Conservation (phyloP, 2,888 invertebrate species). For the Melolontha melolontha region DNA sequence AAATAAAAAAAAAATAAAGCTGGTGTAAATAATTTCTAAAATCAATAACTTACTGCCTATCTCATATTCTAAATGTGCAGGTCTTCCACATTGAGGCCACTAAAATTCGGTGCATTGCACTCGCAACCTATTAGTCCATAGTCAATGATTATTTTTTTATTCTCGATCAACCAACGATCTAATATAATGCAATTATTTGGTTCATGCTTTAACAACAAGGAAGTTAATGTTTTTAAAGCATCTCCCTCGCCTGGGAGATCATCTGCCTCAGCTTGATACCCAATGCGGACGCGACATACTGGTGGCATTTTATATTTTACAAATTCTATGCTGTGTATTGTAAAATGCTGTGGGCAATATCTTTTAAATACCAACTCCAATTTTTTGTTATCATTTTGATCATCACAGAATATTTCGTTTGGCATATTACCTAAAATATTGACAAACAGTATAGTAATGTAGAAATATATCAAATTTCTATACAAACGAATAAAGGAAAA, state of each 20-base stretch:
- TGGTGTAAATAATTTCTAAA: slow-evolving; percentile 8
- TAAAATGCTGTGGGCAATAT: slow-evolving; percentile 21
- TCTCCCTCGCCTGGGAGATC: slow-evolving; percentile 17
- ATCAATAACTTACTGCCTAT: slow-evolving; percentile 6
- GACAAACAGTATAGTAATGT: slow-evolving; percentile 18
- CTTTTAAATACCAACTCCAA: slow-evolving; percentile 11
- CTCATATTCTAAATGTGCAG: not conserved
- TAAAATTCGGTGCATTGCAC: slow-evolving; percentile 3
- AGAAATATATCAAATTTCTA: slow-evolving; percentile 19
- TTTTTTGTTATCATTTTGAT: slow-evolving; percentile 8
- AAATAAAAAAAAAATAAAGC: slow-evolving; percentile 7
- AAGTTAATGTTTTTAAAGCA: slow-evolving; percentile 13
- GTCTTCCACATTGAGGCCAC: slow-evolving; percentile 13
- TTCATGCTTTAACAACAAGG: slow-evolving; percentile 3
- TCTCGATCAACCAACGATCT: slow-evolving; percentile 8
- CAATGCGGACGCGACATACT: slow-evolving; percentile 23
- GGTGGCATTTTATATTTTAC: slow-evolving; percentile 11
- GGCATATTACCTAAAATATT: slow-evolving; percentile 19
- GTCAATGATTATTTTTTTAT: not conserved
- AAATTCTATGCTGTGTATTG: slow-evolving; percentile 19
- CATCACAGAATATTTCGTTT: slow-evolving; percentile 4
- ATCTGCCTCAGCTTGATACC: slow-evolving; percentile 2
- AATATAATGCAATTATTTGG: slow-evolving; percentile 13
- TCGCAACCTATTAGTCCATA: slow-evolving; percentile 10
- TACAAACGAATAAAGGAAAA: slow-evolving; percentile 12